Base-by-base conservation (phyloP, 2,113 vertebrate species). In the Hippotragus niger region DNA sequence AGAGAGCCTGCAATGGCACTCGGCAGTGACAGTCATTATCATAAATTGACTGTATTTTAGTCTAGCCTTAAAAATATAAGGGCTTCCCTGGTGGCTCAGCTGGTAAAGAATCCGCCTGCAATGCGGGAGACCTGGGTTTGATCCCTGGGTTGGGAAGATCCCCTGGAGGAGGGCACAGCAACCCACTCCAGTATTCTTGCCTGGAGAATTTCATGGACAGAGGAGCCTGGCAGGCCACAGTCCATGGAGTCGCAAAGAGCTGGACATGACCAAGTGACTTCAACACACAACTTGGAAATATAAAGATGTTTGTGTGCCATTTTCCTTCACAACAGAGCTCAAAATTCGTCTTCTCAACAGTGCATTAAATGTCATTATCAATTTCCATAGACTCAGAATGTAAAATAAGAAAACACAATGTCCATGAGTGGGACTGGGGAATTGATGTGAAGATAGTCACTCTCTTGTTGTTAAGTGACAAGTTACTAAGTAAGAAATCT, bases 261-360 rank as follows among this genome's bases (percentile, higher is more conserved):
- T 74, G 36, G 67, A 74, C 36, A 74, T 12, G 36, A 40, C 67
- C 23, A 23, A 74, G 21, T 2, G 1, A 74, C 67, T 74, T 40
- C 40, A 36, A 40, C 67, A 40, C 19, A 74, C 36, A 25, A 40
- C n/a, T 95, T 95, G 94, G 93, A 97, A 95, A 92, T 94, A 91
- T n/a, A 88, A 95, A 98, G 95, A 93, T 97, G 36, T 93, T 97
- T 97, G 55, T 85, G 50, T 94, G 25, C 60, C 71, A 40, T 93
- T 95, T 97, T 78, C 36, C 36, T 95, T 95, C 87, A 64, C 13
- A 93, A 71, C 16, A 81, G 60, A 95, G 53, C 53, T 97, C 60
- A 78, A 96, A 97, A 94, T 96, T n/a, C n/a, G 15, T 93, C 96
- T 96, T 98, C 67, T 82, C 58, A 97, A 93, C 43, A 85, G 43